Conservation (phyloP, 23 tunicate species). For the Corella eumyota region DNA sequence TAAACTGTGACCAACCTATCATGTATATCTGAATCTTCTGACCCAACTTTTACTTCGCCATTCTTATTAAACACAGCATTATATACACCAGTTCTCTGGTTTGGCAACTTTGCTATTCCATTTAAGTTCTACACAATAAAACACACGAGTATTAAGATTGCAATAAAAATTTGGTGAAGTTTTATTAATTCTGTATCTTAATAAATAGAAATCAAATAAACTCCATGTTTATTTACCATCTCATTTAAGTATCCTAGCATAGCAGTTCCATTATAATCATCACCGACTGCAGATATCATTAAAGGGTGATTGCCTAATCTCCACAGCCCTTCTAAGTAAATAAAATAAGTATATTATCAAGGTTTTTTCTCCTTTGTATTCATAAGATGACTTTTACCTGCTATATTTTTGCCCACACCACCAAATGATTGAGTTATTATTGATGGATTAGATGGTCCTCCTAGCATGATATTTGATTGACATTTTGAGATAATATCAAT, state of each 20-base stretch:
- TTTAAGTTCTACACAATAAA: slow-evolving; percentile 29
- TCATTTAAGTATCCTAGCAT: slow-evolving; percentile 10
- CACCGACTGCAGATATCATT: slow-evolving; percentile 58
- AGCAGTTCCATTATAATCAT: slow-evolving; percentile 21
- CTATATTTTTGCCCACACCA: slow-evolving; percentile 76
- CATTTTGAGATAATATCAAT: slow-evolving; percentile 50
- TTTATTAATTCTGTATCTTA: too few species aligned
- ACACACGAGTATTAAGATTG: not conserved
- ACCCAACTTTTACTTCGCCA: slow-evolving; percentile 50
- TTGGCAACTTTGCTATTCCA: slow-evolving; percentile 10
- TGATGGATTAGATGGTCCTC: slow-evolving; percentile 80
- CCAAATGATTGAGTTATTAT: slow-evolving; percentile 37
- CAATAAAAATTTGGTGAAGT: not conserved
- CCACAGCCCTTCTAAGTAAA: slow-evolving; percentile 48
- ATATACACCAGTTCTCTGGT: slow-evolving; percentile 46
- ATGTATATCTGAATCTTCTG: slow-evolving; percentile 30
- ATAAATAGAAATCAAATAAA: too few species aligned
- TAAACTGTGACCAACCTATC: slow-evolving; percentile 4
- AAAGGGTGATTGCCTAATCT: slow-evolving; percentile 36
- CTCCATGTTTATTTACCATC: slow-evolving; percentile 21
- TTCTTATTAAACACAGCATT: slow-evolving; percentile 29
- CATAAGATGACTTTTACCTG: slow-evolving; percentile 23
- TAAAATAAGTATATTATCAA: not conserved
- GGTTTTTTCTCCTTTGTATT: not conserved
- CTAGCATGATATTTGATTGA: slow-evolving; percentile 4